phyloP scores from a whole-genome alignment of 2,888 invertebrate genomes.

The Drosophila eohydei region DNA sequence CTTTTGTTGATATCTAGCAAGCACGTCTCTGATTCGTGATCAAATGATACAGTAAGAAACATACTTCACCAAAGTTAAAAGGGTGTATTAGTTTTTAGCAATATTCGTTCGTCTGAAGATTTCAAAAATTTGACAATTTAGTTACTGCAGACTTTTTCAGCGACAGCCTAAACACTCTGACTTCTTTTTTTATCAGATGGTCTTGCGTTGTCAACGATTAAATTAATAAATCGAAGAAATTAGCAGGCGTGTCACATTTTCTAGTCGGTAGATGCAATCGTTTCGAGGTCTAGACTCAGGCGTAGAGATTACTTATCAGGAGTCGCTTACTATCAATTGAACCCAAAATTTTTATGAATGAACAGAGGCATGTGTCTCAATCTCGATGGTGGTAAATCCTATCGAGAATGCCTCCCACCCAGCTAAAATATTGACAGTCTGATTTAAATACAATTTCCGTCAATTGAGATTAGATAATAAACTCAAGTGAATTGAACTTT shows the following conservation, averaged over 20 bases:
- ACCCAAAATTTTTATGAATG: constrained; percentile 19
- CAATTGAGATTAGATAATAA: constrained; percentile 23
- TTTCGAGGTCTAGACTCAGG: background rate
- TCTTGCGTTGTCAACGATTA: too few relatives aligned
- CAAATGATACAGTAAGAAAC: background rate
- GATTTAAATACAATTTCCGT: background rate
- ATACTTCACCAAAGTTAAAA: background rate
- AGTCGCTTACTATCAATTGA: background rate
- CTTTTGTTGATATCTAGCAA: background rate
- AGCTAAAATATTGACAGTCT: background rate
- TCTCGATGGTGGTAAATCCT: background rate
- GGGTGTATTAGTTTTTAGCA: background rate
- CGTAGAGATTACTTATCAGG: constrained; percentile 5
- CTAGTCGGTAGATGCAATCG: background rate
- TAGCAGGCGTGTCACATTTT: background rate
- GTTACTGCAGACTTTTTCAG: too few relatives aligned
- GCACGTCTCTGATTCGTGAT: constrained; percentile 5
- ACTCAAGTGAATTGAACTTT: constrained; percentile 21
- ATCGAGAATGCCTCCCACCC: background rate
- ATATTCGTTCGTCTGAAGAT: too few relatives aligned
- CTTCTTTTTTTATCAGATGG: too few relatives aligned
- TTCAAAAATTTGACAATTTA: too few relatives aligned
- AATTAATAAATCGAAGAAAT: too few relatives aligned
- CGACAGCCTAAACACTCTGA: too few relatives aligned
- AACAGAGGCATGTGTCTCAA: background rate